A percentile compares a stretch with the other conserved stretches of the same genome.
These are phyloP conservation scores for Cotesia vestalis DNA, from an alignment of 1,140 invertebrate genomes.

Conservation along the genomic window DNA sequence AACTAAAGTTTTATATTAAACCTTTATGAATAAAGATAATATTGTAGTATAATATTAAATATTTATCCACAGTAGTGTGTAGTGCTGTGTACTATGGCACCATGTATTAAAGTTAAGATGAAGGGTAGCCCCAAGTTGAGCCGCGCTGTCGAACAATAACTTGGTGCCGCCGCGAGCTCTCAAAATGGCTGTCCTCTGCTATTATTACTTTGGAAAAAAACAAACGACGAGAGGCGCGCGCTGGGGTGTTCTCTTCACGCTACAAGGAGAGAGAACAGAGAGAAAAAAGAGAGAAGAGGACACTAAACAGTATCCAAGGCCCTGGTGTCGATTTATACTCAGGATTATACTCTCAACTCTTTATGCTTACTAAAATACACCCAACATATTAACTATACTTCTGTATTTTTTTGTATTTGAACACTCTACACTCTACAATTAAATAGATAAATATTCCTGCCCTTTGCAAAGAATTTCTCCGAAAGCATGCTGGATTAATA, in stretches of 20 bases:
- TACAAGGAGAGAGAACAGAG: slow-evolving; percentile 42
- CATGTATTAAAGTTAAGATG: neutral
- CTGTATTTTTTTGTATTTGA: no score
- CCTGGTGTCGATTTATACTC: slow-evolving; percentile 29
- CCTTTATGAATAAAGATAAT: slow-evolving; percentile 12
- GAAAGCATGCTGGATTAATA: no score
- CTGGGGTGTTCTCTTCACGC: slow-evolving; percentile 42
- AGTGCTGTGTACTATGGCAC: neutral
- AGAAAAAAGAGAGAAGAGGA: slow-evolving; percentile 4
- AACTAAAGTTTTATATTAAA: neutral
- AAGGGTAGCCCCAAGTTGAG: slow-evolving; percentile 39
- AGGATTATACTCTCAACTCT: slow-evolving; percentile 30
- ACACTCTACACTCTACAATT: no score
- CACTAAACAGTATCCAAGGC: slow-evolving; percentile 37
- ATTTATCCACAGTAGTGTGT: neutral
- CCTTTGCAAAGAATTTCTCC: no score
- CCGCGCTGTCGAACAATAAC: slow-evolving; percentile 63
- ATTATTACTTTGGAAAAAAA: slow-evolving; percentile 63
- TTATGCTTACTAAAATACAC: no score
- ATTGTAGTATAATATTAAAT: no score
- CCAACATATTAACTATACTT: no score
- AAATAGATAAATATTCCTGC: no score
- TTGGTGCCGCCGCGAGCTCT: slow-evolving; percentile 62
- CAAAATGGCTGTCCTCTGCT: slow-evolving; percentile 66
- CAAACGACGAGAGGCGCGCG: slow-evolving; percentile 48